These are phyloP conservation scores for Phymastichus coffea DNA, from an alignment of 1,140 invertebrate genomes.

Conservation along the genomic window DNA sequence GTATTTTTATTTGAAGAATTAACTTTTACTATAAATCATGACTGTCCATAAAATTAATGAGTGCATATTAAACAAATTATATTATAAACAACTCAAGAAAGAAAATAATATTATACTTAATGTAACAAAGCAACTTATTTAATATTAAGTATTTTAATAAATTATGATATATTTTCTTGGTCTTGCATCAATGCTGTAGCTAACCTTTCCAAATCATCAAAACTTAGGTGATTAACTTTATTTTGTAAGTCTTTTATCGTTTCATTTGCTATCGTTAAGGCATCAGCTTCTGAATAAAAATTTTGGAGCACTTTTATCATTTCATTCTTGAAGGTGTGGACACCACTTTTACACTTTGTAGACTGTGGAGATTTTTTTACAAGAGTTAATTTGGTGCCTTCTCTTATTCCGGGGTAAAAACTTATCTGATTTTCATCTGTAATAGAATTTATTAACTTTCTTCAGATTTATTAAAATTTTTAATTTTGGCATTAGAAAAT, in stretches of 20 bases:
- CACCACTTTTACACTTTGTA: constrained; percentile 34
- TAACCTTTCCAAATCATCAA: constrained; percentile 54
- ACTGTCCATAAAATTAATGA: constrained; percentile 15
- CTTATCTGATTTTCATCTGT: constrained; percentile 51
- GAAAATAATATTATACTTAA: constrained; percentile 21
- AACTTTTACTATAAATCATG: constrained; percentile 29
- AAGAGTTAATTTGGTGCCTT: constrained; percentile 49
- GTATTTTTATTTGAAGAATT: constrained; percentile 30
- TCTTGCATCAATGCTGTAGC: constrained; percentile 53
- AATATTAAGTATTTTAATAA: constrained; percentile 27
- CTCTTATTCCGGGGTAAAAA: constrained; percentile 54
- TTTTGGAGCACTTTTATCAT: constrained; percentile 48
- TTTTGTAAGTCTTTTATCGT: constrained; percentile 49
- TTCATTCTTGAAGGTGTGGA: constrained; percentile 43
- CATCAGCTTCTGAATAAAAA: constrained; percentile 50
- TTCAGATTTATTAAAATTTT: background rate
- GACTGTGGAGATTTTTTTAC: constrained; percentile 45
- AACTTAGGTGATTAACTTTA: constrained; percentile 51
- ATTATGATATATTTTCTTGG: constrained; percentile 46
- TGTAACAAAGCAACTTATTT: constrained; percentile 24
- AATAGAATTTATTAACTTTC: constrained; percentile 24
- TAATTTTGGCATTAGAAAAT: background rate
- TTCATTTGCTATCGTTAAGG: constrained; percentile 50
- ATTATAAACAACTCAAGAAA: constrained; percentile 28
- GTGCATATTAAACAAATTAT: constrained; percentile 28